Percentiles rank a stretch among this genome's conserved stretches.
Conservation (phyloP, 2,797 vertebrate genomes). For the Forpus xanthops region DNA sequence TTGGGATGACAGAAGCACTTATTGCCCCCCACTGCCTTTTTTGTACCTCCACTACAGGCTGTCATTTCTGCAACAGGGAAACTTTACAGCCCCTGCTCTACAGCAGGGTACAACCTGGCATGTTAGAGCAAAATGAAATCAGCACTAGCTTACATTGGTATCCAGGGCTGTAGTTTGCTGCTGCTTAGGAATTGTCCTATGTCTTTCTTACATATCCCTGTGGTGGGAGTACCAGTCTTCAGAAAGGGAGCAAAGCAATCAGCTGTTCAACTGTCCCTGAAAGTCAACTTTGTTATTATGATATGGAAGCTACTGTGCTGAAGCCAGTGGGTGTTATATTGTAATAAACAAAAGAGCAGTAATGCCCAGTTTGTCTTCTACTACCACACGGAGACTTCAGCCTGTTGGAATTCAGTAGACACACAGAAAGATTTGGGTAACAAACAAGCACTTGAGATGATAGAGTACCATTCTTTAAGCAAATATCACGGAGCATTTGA, state of each 20-base stretch:
- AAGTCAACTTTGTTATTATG: not conserved
- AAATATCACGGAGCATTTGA: not conserved
- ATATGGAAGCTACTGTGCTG: not conserved
- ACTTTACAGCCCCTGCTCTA: not conserved
- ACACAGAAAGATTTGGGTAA: conserved; percentile 12
- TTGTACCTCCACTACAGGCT: not conserved
- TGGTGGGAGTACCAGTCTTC: accelerated
- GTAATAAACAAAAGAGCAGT: accelerated
- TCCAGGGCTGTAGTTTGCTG: not conserved
- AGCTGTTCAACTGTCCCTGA: not conserved
- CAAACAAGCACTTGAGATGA: not conserved
- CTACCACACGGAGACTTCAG: not conserved
- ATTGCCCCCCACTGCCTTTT: not conserved
- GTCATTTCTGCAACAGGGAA: not conserved
- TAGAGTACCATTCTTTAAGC: not conserved
- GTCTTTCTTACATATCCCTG: not conserved
- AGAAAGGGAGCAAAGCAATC: not conserved
- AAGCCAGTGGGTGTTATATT: not conserved
- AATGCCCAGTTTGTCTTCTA: not conserved
- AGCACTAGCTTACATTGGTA: not conserved
- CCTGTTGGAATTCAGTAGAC: not conserved
- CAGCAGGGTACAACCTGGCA: not conserved
- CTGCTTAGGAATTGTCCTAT: not conserved
- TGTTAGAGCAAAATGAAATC: not conserved
- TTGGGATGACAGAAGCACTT: not conserved